Base-by-base conservation (phyloP, 2,113 vertebrate species). In the Sylvia atricapilla region DNA sequence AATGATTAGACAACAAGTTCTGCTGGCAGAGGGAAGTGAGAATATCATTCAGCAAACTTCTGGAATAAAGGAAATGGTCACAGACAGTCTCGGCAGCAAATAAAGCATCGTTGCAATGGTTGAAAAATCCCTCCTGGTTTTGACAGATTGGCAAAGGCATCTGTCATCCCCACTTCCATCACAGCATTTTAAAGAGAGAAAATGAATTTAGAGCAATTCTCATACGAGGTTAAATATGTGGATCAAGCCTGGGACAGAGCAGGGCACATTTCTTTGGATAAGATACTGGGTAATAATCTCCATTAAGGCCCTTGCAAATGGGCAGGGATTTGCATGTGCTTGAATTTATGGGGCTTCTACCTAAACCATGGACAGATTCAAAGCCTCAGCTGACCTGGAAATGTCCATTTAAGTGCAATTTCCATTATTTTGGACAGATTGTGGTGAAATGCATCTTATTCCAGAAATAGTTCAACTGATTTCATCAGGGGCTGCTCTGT, bases 61-160 rank as follows among this genome's bases (percentile, higher is more conserved):
- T n/a, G 63, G 77, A 84, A 66, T 35, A 56, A 83, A 53, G 74
- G 72, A 46, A 66, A 62, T 31, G 30, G 58, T 67, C 93, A 91
- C 64, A 66, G 87, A 80, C 22, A 50, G 84, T 75, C 69, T 56
- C 16, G 15, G 60, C 79, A 74, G 67, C 88, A 79, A 90, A 81
- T 68, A 62, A 76, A 33, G 66, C 28, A 7, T 21, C 13, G 11
- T 18, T 60, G 77, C 56, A 88, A 82, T 31, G 55, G 50, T 35
- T 91, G 88, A 58, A 86, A 92, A 95, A 75, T 93, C 91, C 87
- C 63, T 96, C 73, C 55, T 64, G 74, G 14, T 64, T 96, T 35
- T 81, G 88, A 92, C 92, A 93, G 90, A 95, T 81, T 90, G 85
- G 90, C 80, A 81, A 87, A 93, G 92, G 73, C 93, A 93, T 93